Percentiles rank a stretch among this genome's conserved stretches.
These are phyloP conservation scores for Tiphia femorata DNA, from an alignment of 2,888 invertebrate genomes.

Conservation along the genomic window DNA sequence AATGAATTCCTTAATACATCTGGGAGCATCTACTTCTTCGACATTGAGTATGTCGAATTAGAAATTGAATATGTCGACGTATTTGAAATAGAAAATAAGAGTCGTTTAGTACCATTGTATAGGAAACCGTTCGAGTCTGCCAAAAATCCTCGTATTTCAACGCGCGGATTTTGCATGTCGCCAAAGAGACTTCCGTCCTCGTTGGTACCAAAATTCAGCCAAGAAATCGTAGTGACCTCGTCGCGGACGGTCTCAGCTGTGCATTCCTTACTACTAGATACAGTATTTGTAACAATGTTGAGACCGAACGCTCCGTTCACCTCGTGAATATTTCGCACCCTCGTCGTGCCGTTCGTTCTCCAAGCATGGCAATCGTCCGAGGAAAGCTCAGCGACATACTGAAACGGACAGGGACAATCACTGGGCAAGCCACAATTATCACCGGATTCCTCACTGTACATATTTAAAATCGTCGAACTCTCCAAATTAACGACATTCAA, in stretches of 20 bases:
- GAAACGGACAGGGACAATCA: conserved; percentile 47
- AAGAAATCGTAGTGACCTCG: conserved; percentile 47
- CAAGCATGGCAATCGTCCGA: conserved; percentile 21
- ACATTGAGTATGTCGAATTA: too few relatives aligned
- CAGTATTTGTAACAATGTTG: conserved; percentile 39
- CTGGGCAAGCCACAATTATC: conserved; percentile 43
- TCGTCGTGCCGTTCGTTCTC: conserved; percentile 21
- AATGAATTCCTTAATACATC: too few relatives aligned
- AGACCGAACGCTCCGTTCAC: conserved; percentile 33
- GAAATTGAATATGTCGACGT: too few relatives aligned
- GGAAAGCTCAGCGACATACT: conserved; percentile 42
- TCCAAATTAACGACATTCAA: conserved; percentile 29
- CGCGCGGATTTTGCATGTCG: conserved; percentile 8
- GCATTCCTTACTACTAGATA: conserved; percentile 45
- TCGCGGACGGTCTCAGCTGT: conserved; percentile 6
- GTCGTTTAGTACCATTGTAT: conserved; percentile 29
- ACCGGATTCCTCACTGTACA: conserved; percentile 43
- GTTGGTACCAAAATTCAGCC: conserved; percentile 26
- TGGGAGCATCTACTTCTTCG: too few relatives aligned
- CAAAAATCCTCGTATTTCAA: conserved; percentile 43
- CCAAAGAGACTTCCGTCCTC: conserved; percentile 2
- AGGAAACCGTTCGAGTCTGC: conserved; percentile 47
- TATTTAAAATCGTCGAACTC: conserved; percentile 38
- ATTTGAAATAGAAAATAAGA: not conserved
- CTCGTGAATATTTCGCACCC: conserved; percentile 44